phyloP scores from a whole-genome alignment of 1,140 invertebrate genomes.

The Zaprionus vittiger region DNA sequence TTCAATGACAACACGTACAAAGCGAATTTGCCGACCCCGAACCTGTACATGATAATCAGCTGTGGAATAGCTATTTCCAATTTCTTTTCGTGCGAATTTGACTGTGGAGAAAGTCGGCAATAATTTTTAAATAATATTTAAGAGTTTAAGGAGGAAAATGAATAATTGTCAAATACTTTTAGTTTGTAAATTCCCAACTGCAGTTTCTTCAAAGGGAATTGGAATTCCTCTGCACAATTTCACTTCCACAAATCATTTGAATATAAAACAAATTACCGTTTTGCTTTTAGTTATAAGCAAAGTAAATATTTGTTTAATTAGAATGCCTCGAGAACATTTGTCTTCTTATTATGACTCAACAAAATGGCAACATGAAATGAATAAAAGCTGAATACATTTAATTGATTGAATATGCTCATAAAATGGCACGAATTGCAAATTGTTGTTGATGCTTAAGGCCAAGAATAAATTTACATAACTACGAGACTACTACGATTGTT shows the following conservation, averaged over 20 bases:
- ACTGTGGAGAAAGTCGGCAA: slow-evolving; percentile 16
- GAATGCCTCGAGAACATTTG: slow-evolving; percentile 2
- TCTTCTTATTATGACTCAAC: slow-evolving; percentile 4
- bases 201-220: no score
- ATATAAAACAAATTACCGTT: background rate
- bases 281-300: background rate
- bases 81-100: background rate
- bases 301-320: slow-evolving; percentile 7
- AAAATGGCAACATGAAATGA: slow-evolving; percentile 3
- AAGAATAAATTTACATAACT: slow-evolving; percentile 45
- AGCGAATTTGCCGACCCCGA: background rate
- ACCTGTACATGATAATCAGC: background rate
- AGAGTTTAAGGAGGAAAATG: background rate
- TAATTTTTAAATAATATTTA: background rate
- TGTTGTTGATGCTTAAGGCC: slow-evolving; percentile 6
- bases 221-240: background rate
- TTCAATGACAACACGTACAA: slow-evolving; percentile 20
- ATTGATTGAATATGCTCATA: slow-evolving; percentile 37
- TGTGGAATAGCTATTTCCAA: background rate
- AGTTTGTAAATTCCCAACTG: no score
- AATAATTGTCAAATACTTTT: no score
- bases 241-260: background rate
- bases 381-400: slow-evolving; percentile 32
- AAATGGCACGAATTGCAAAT: slow-evolving; percentile 40
- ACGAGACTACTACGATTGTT: slow-evolving; percentile 28